Base-by-base conservation (phyloP, 2,888 invertebrate genomes). In the Patella ulyssiponensis region DNA sequence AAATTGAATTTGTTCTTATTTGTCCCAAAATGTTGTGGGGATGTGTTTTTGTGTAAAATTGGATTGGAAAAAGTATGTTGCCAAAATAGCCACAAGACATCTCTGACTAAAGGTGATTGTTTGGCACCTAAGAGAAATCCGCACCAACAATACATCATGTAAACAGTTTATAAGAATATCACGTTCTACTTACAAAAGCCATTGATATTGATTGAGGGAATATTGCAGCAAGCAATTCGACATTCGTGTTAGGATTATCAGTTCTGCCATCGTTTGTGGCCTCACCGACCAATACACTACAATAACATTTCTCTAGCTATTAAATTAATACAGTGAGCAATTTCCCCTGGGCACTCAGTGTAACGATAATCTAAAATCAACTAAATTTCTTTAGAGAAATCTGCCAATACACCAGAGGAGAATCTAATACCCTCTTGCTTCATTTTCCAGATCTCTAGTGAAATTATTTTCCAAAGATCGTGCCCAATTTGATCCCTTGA, bases 321-420 rank as follows among this genome's bases (percentile, higher is more conserved):
- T 64, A 64, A 23, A 64, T 64, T 64, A 64, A 23, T 15, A 20
- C 23, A 20, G 64, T 11, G 64, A 64, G 12, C 64, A 15, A 64
- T 64, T 64, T 64, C 64, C 64, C 64, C 20, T 23, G 23, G 64
- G 64, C 44, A 44, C 44, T 23, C 20, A 12, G 64, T 64, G 12
- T 20, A 23, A 64, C 44, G 44, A 64, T 64, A 20, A 64, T 64
- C 64, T 64, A 23, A 64, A 64, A 64, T 64, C 64, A 64, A 23
- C 64, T 64, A 11, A 14, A 64, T 64, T 64, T 64, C 64, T 64
- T 64, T 23, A 64, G 20, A 64, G 23, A 20, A 64, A 64, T 64
- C 64, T 64, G 64, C 64, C 64, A 64, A 64, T 64, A 23, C 64
- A 23, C 64, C 9, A 64, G 64, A 64, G 20, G 64, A 64, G 64